Conservation (phyloP, 2,113 vertebrate genomes). For the Rhipidura dahli region DNA sequence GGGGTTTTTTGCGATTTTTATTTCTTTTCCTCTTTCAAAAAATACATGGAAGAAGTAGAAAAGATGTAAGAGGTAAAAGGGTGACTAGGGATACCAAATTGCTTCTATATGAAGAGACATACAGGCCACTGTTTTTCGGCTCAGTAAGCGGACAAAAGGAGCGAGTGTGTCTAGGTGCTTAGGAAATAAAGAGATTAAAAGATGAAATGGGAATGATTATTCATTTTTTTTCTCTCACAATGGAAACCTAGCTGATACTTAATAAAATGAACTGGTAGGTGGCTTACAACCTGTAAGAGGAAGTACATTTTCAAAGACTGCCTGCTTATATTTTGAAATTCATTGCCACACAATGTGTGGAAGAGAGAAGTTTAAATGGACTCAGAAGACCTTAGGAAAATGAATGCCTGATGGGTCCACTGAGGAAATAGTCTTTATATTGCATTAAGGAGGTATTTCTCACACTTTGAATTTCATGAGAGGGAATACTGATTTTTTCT, state of each 20-base stretch:
- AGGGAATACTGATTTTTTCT: constrained; percentile 22
- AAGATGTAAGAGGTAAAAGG: background rate
- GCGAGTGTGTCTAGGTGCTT: background rate
- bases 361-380: constrained; percentile 7
- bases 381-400: constrained; percentile 33
- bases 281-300: background rate
- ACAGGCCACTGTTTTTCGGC: background rate
- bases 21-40: background rate
- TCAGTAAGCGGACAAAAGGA: background rate
- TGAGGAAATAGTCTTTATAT: constrained; percentile 35
- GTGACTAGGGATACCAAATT: background rate
- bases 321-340: constrained; percentile 4
- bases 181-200: background rate
- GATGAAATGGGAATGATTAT: background rate
- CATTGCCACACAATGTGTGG: background rate
- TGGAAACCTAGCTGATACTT: background rate
- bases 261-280: constrained; percentile 3
- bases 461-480: constrained; percentile 25
- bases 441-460: constrained; percentile 22
- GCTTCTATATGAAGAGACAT: background rate
- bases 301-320: background rate
- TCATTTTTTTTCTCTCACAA: background rate
- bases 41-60: background rate
- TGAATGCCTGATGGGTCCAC: background rate
- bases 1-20: background rate